Percentiles rank a stretch among this genome's conserved stretches.
phyloP scores from a whole-genome alignment of 1,140 invertebrate genomes.

The Adelges cooleyi region DNA sequence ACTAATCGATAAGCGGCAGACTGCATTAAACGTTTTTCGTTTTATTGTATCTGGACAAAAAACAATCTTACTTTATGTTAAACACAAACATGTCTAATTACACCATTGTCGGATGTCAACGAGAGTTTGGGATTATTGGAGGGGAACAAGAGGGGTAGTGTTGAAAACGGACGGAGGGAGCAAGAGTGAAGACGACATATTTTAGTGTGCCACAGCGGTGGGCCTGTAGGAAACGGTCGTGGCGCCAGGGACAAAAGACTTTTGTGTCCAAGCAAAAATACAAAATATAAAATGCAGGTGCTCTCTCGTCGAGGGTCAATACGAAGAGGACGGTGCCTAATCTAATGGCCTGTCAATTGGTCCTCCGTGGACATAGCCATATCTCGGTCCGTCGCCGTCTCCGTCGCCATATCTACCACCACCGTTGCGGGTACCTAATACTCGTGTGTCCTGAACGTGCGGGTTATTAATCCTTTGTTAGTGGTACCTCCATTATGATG shows the following conservation, averaged over 20 bases:
- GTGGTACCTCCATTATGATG: too few relatives aligned
- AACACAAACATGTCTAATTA: too few relatives aligned
- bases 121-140: too few relatives aligned
- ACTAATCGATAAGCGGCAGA: too few relatives aligned
- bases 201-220: neutral
- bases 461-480: slow-evolving; percentile 16
- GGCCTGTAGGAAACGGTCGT: slow-evolving; percentile 13
- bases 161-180: too few relatives aligned
- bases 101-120: too few relatives aligned
- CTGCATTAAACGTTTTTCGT: too few relatives aligned
- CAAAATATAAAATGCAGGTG: slow-evolving; percentile 21
- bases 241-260: slow-evolving; percentile 24
- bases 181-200: too few relatives aligned
- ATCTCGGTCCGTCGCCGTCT: neutral
- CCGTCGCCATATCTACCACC: neutral
- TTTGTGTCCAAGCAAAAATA: slow-evolving; percentile 16
- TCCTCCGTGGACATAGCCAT: too few relatives aligned
- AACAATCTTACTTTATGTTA: too few relatives aligned
- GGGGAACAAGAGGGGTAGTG: too few relatives aligned
- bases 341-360: slow-evolving; percentile 26
- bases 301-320: slow-evolving; percentile 12
- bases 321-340: neutral
- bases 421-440: neutral
- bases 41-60: too few relatives aligned
- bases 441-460: neutral